Conservation (phyloP, 2,888 invertebrate genomes). For the Andrena minutula region DNA sequence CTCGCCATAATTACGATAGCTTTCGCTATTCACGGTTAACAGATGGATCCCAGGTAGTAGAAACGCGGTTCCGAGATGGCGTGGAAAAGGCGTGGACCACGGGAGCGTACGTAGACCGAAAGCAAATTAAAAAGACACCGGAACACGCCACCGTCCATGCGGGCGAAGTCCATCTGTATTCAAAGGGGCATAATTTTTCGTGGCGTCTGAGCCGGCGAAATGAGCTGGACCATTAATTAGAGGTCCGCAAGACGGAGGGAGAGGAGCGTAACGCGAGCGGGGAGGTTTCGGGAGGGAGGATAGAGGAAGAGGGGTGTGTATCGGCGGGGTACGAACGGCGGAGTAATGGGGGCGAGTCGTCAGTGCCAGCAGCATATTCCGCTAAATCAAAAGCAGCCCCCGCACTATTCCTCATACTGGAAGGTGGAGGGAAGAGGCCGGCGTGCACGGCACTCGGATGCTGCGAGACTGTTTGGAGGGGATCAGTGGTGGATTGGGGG, state of each 20-base stretch:
- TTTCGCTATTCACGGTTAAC: too few species aligned
- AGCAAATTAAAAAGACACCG: slow-evolving; percentile 44
- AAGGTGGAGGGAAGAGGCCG: slow-evolving; percentile 58
- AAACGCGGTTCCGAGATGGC: neutral
- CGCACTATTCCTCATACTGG: slow-evolving; percentile 71
- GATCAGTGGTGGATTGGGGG: slow-evolving; percentile 6
- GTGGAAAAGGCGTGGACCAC: slow-evolving; percentile 21
- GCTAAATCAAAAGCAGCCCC: slow-evolving; percentile 83
- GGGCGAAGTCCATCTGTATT: slow-evolving; percentile 71
- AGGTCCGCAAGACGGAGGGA: slow-evolving; percentile 47
- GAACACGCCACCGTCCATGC: slow-evolving; percentile 26
- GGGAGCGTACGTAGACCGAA: slow-evolving; percentile 16
- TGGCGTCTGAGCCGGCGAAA: slow-evolving; percentile 61
- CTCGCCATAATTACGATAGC: neutral
- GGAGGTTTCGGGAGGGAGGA: slow-evolving; percentile 38
- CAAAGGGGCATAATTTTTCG: slow-evolving; percentile 77
- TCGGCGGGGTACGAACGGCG: slow-evolving; percentile 40
- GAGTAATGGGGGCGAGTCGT: slow-evolving; percentile 79
- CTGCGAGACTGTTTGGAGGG: slow-evolving; percentile 35
- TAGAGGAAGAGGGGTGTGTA: slow-evolving; percentile 35
- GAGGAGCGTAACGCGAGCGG: slow-evolving; percentile 18
- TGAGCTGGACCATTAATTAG: slow-evolving; percentile 78
- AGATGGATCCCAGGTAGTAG: neutral
- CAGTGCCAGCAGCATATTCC: slow-evolving; percentile 83
- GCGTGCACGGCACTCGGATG: slow-evolving; percentile 44